Evolutionary conservation across 2,113 vertebrate genomes (phyloP).

Genomic region (Strix aluco): DNA sequence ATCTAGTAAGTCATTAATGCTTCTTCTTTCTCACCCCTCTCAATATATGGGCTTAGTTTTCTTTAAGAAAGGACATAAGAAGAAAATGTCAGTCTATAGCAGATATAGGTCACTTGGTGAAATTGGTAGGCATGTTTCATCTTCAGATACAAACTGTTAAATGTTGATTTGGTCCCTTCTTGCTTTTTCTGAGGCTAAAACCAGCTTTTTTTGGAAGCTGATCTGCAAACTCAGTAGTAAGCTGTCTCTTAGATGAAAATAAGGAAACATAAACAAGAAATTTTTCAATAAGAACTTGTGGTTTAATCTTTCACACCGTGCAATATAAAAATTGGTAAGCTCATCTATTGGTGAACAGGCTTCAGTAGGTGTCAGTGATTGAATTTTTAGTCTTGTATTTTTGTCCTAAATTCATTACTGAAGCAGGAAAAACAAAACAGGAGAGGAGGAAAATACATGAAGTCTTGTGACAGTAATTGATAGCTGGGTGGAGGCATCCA

Average conservation of each 20-base stretch:
- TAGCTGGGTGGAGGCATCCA: background rate
- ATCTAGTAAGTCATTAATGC: background rate
- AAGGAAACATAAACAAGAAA: background rate
- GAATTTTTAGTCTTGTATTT: background rate
- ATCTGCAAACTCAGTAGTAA: background rate
- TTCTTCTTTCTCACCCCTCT: background rate
- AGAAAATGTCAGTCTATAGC: background rate
- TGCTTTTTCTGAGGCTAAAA: background rate
- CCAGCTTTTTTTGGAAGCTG: background rate
- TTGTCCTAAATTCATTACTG: background rate
- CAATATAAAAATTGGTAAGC: background rate
- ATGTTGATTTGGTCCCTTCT: background rate
- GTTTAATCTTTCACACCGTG: background rate
- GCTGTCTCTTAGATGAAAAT: background rate
- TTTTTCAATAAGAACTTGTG: background rate
- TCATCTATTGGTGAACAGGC: background rate
- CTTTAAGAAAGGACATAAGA: background rate
- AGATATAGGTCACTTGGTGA: background rate
- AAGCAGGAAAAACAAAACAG: background rate
- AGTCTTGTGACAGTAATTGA: slow-evolving; percentile 8
- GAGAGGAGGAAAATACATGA: background rate
- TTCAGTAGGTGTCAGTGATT: background rate
- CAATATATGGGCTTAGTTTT: background rate
- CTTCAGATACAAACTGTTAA: background rate
- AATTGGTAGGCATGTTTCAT: background rate